Evolutionary conservation across 2,888 invertebrate genomes (phyloP), one percentile per base, ranked within the genome.

Genomic region (Ditylenchus weischeri): DNA sequence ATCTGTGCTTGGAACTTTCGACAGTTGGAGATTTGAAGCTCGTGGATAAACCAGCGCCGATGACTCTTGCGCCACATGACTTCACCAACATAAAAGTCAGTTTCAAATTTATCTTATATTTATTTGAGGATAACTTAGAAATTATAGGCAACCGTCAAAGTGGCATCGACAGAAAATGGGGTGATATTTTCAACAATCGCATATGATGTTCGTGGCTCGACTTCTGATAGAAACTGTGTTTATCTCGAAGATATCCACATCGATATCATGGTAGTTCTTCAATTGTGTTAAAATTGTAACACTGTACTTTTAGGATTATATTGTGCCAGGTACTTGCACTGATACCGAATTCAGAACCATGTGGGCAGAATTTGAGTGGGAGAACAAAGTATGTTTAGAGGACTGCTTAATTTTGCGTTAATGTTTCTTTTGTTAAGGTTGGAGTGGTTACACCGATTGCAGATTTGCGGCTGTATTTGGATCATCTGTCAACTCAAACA

Each of bases 361-460:
- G 98, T 99, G 98, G 98, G 93, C 94, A 3, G 96, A 96, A 87
- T 99, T 99, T 86, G 98, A 99, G 86, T 99, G 98, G 98, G 98
- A 99, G 87, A 99, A 99, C 86, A 99, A 99, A 88, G 93, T 87
- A 6, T 36, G 7, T 59, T 36, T 35, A 19, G 4, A 18, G 7
- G 11, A 50, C 35, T 18, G 3, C 23, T 18, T 19, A 5, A n/a
- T 57, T n/a, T 57, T 57, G 58, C 5, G n/a, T 57, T 1, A 23
- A 23, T 23, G 2, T 4, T 18, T 49, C 19, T 18, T 36, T 18
- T 75, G 62, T 65, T 57, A 72, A 86, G 85, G 88, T 92, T 54
- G 90, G 93, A 0, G 94, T 96, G 1, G 92, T 92, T 84, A 98
- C 98, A 19, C 73, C 89, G 62, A 89, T 98, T 74, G 90, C 90